Evolutionary conservation across 2,888 invertebrate genomes (phyloP).

Genomic region (Coecobrya sp.): DNA sequence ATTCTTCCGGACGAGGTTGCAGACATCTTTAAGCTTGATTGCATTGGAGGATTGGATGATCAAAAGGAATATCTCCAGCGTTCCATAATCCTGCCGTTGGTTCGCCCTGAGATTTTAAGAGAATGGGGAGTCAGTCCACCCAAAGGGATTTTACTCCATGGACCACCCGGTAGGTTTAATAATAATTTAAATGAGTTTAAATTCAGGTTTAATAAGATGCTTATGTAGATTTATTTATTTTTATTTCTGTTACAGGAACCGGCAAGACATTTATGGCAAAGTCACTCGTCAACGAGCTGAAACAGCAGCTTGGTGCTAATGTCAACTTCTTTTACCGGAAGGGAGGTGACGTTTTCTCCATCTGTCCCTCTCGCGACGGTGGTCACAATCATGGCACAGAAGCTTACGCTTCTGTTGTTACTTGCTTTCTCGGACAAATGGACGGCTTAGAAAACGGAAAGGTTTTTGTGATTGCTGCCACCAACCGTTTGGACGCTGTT

Average conservation of each 20-base stretch:
- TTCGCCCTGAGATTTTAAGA: slow-evolving; percentile 56
- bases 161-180: slow-evolving; percentile 78
- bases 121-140: slow-evolving; percentile 85
- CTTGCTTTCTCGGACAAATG: slow-evolving; percentile 96
- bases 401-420: slow-evolving; percentile 93
- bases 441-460: slow-evolving; percentile 95
- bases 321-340: slow-evolving; percentile 95
- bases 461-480: slow-evolving; percentile 96
- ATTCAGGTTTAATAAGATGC: background rate
- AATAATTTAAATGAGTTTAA: background rate
- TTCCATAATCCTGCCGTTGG: slow-evolving; percentile 76
- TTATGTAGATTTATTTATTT: background rate
- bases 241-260: slow-evolving; percentile 44
- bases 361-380: slow-evolving; percentile 90
- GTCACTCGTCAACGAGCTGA: slow-evolving; percentile 95
- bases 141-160: slow-evolving; percentile 86
- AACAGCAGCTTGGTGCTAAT: slow-evolving; percentile 89
- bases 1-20: slow-evolving; percentile 21
- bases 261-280: slow-evolving; percentile 97
- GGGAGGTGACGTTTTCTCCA: slow-evolving; percentile 96
- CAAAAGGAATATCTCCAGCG: slow-evolving; percentile 76
- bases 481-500: slow-evolving; percentile 96
- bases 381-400: slow-evolving; percentile 86
- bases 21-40: slow-evolving; percentile 81
- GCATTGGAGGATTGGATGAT: slow-evolving; percentile 79